phyloP scores from a whole-genome alignment of 92 coral and sea anemone species.

The Actinostola sp. region DNA sequence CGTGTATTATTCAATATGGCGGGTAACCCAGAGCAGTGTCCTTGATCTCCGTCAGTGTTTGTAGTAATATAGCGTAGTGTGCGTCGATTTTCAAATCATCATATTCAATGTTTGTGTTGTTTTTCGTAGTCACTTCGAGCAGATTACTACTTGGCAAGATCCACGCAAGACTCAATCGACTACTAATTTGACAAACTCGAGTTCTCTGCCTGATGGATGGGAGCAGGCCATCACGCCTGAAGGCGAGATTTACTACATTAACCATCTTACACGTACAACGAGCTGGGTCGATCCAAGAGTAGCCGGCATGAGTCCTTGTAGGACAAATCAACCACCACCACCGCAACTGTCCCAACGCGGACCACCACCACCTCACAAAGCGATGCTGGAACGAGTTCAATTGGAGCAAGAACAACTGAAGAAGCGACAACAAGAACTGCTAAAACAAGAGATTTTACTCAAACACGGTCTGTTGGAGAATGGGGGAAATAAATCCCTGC shows the following conservation, averaged over 20 bases:
- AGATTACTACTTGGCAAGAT: conserved; percentile 94
- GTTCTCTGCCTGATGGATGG: conserved; percentile 92
- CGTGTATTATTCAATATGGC: conserved; percentile 80
- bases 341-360: conserved; percentile 52
- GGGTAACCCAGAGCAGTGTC: conserved; percentile 43
- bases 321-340: conserved; percentile 60
- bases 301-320: conserved; percentile 61
- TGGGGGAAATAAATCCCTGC: conserved; percentile 78
- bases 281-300: conserved; percentile 96
- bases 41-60: background rate
- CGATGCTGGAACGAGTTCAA: conserved; percentile 86
- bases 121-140: conserved; percentile 86
- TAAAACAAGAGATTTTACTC: conserved; percentile 89
- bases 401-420: conserved; percentile 84
- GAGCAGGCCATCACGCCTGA: conserved; percentile 96
- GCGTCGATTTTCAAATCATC: too few species aligned
- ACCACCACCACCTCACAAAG: conserved; percentile 50
- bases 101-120: conserved; percentile 25
- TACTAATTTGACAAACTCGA: conserved; percentile 78
- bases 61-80: background rate
- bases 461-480: conserved; percentile 89
- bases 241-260: conserved; percentile 91
- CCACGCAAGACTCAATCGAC: conserved; percentile 98
- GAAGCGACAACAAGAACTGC: conserved; percentile 84
- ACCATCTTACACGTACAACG: conserved; percentile 86